Conservation (phyloP, 2,888 invertebrate genomes). For the Coremacera marginata region DNA sequence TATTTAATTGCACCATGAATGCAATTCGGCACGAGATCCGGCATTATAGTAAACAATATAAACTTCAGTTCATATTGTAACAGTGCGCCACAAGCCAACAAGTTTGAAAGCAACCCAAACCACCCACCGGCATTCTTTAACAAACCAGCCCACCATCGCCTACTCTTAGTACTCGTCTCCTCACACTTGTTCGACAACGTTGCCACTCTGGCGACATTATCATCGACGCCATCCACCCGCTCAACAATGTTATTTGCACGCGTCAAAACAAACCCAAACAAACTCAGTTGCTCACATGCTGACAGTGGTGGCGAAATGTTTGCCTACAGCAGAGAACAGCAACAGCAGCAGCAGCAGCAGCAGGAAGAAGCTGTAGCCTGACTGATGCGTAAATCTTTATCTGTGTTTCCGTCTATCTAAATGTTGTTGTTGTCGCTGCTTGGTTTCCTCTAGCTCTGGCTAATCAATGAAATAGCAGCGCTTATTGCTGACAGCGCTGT, state of each 20-base stretch:
- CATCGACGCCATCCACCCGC: neutral
- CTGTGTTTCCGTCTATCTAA: too few relatives aligned
- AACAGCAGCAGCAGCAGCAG: neutral
- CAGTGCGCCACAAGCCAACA: neutral
- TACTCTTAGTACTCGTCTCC: neutral
- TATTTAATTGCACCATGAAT: conserved; percentile 1
- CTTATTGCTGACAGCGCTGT: neutral
- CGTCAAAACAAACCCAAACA: neutral
- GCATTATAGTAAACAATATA: neutral
- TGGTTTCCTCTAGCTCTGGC: neutral
- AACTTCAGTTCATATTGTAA: neutral
- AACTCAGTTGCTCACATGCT: neutral
- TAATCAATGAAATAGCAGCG: conserved; percentile 33
- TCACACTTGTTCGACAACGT: neutral
- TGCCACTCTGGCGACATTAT: neutral
- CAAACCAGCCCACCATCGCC: neutral
- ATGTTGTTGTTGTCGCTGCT: neutral
- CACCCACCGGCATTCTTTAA: neutral
- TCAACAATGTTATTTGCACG: neutral
- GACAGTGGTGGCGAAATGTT: conserved; percentile 17
- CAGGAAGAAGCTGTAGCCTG: neutral
- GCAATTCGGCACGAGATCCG: neutral
- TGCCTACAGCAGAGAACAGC: neutral
- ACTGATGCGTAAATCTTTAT: neutral
- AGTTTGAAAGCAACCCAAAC: neutral